A percentile compares a stretch with the other conserved stretches of the same genome.
These are phyloP conservation scores for Hemibagrus wyckioides DNA, from an alignment of 2,113 vertebrate genomes.

Conservation along the genomic window DNA sequence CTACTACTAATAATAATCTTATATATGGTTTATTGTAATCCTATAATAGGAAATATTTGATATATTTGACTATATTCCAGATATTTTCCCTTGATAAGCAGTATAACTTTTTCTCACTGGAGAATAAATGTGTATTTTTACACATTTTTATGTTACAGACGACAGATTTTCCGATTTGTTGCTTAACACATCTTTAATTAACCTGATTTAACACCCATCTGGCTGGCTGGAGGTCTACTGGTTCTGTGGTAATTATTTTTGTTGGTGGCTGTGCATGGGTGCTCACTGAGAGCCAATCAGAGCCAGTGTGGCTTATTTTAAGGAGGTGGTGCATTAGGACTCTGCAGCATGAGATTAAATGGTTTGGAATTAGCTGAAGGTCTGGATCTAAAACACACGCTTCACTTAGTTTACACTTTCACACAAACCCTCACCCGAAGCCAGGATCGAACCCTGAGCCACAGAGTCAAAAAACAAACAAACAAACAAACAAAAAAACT, in stretches of 20 bases:
- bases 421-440: neutral
- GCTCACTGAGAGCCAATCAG: neutral
- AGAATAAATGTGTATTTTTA: neutral
- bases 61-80: neutral
- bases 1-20: neutral
- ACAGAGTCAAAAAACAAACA: too few species aligned
- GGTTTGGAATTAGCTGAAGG: neutral
- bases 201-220: slow-evolving; percentile 18
- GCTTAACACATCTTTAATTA: slow-evolving; percentile 1
- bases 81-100: neutral
- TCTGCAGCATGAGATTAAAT: neutral
- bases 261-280: slow-evolving; percentile 13
- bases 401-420: neutral
- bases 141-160: neutral
- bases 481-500: neutral
- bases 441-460: neutral
- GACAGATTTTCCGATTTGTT: slow-evolving; percentile 5
- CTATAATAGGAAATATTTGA: neutral
- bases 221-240: neutral
- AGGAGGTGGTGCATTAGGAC: neutral
- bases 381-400: neutral
- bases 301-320: neutral
- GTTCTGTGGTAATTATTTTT: slow-evolving; percentile 21
- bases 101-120: too few species aligned
- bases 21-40: neutral